phyloP scores from a whole-genome alignment of 2,888 invertebrate species.

The Choristoneura rosaceana region DNA sequence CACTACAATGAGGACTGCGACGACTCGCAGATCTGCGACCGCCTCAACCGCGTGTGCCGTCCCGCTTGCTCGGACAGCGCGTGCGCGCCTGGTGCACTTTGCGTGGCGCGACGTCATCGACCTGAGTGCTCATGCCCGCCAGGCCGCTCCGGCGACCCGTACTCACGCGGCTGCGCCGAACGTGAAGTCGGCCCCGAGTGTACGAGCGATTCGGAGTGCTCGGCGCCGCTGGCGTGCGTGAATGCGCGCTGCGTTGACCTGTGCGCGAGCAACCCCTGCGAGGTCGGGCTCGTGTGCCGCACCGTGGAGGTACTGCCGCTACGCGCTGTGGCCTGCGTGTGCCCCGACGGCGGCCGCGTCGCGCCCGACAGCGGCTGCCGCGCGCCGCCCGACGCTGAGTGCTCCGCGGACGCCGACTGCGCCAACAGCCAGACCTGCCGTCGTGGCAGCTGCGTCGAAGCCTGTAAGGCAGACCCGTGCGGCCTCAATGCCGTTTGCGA shows the following conservation, averaged over 20 bases:
- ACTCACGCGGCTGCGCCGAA: constrained; percentile 81
- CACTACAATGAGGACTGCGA: constrained; percentile 96
- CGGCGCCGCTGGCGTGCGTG: constrained; percentile 90
- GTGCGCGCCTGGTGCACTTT: constrained; percentile 92
- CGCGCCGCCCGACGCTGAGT: constrained; percentile 86
- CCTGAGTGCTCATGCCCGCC: constrained; percentile 91
- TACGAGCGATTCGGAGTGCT: constrained; percentile 91
- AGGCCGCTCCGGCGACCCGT: constrained; percentile 92
- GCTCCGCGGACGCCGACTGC: constrained; percentile 91
- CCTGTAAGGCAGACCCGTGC: constrained; percentile 91
- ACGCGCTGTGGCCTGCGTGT: constrained; percentile 94
- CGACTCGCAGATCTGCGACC: constrained; percentile 93
- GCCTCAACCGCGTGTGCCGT: constrained; percentile 92
- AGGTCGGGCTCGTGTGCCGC: constrained; percentile 91
- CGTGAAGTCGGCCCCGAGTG: constrained; percentile 86
- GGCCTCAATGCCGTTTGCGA: constrained; percentile 94
- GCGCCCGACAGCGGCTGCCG: constrained; percentile 91
- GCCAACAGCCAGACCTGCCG: constrained; percentile 90
- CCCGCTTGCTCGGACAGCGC: constrained; percentile 93
- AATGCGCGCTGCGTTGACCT: constrained; percentile 91
- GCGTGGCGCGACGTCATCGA: constrained; percentile 90
- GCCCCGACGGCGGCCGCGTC: constrained; percentile 92
- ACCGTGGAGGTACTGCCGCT: constrained; percentile 92
- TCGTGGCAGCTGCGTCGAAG: constrained; percentile 90
- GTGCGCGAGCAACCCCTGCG: constrained; percentile 91